Conservation (phyloP, 2,888 invertebrate genomes). For the Lacanobia wlatinum region DNA sequence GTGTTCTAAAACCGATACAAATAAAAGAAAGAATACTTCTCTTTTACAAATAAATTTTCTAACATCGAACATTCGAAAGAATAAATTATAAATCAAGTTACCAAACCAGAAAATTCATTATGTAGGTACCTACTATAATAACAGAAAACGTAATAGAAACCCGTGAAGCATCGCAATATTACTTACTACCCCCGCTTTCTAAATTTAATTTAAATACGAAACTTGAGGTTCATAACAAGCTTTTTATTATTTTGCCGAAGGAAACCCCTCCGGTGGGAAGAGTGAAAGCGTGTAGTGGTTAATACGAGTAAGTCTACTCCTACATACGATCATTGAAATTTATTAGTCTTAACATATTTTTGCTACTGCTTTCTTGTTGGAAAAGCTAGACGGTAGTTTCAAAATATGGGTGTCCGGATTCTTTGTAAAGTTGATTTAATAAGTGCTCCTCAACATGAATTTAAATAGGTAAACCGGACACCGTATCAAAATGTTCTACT, state of each 20-base stretch:
- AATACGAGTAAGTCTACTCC: constrained; percentile 30
- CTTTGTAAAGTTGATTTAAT: constrained; percentile 14
- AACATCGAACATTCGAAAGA: constrained; percentile 28
- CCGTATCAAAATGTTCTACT: too few species aligned
- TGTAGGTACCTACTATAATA: constrained; percentile 16
- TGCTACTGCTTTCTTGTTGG: constrained; percentile 15
- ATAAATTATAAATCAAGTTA: constrained; percentile 44
- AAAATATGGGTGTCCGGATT: neutral
- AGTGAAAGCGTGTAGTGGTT: constrained; percentile 48
- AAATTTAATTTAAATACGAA: constrained; percentile 62
- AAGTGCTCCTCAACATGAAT: neutral
- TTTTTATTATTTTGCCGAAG: constrained; percentile 64
- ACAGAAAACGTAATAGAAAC: constrained; percentile 45
- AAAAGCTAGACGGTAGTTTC: constrained; percentile 1
- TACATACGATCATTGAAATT: constrained; percentile 57
- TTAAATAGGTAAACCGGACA: too few species aligned
- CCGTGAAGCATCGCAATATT: constrained; percentile 49
- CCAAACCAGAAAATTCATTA: constrained; percentile 50
- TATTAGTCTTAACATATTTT: constrained; percentile 34
- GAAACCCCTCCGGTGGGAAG: constrained; percentile 40
- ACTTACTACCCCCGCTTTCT: constrained; percentile 56
- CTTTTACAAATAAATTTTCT: constrained; percentile 10
- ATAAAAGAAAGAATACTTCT: neutral
- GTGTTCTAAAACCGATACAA: constrained; percentile 24
- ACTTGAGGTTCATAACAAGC: constrained; percentile 57